Percentiles rank a stretch among this genome's conserved stretches.
phyloP scores from a whole-genome alignment of 2,113 vertebrate genomes.

The Leptodactylus fuscus region DNA sequence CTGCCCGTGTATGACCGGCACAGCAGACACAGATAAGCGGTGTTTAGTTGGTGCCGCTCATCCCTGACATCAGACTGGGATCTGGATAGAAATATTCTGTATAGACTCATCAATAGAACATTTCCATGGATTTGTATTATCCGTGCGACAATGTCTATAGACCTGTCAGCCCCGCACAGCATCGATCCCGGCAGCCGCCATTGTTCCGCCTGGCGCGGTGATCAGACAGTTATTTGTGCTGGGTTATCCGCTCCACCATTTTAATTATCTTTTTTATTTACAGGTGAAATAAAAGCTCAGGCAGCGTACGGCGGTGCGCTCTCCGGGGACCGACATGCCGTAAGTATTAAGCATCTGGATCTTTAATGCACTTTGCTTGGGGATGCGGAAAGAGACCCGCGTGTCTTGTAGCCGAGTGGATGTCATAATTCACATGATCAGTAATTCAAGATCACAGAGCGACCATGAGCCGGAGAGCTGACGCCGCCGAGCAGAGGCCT shows the following conservation, averaged over 20 bases:
- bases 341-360: conserved; percentile 3
- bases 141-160: no score
- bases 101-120: no score
- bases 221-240: background rate
- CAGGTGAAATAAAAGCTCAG: background rate
- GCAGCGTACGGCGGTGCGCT: background rate
- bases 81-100: no score
- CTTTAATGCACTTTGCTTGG: background rate
- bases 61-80: no score
- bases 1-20: no score
- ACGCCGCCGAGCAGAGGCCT: background rate
- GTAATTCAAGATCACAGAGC: background rate
- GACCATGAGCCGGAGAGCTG: background rate
- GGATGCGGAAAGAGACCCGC: background rate
- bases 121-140: no score
- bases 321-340: background rate
- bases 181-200: background rate
- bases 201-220: background rate
- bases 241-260: background rate
- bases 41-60: no score
- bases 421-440: background rate
- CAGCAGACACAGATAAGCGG: no score
- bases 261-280: conserved; percentile 23
- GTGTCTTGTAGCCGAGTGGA: background rate
- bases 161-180: background rate